Evolutionary conservation across 2,888 invertebrate species (phyloP), one percentile per base, ranked within the genome.

Genomic region (Caradrina kadenii): DNA sequence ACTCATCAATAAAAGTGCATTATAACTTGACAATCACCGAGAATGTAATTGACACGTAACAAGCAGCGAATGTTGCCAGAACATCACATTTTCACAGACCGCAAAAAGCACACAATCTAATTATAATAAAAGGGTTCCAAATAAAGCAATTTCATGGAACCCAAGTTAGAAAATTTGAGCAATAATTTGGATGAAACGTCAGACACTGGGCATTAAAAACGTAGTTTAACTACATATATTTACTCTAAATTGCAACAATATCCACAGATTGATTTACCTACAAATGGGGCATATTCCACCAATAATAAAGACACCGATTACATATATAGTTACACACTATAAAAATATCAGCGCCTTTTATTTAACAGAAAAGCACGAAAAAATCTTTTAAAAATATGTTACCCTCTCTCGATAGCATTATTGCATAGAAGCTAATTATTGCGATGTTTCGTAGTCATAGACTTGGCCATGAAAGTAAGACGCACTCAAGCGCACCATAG

Each of bases 31-130:
- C 55, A 70, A 63, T 64, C 62, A 52, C 67, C 53, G 21, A 67
- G 59, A 68, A 31, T 65, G 61, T 73, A 82, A 83, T 80, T 82
- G 82, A 80, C 84, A 73, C 56, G 49, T 66, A 70, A 66, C 60
- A 81, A 73, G 64, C 61, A 61, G 62, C 26, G 54, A 53, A 66
- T 75, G 69, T 71, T 77, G 42, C 49, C 53, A 75, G 64, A 65
- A 66, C 74, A 69, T 69, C 45, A 68, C 63, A 75, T 58, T 62
- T 65, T 26, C 35, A 59, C 52, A 79, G 35, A 74, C 66, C 58
- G 78, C 87, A 87, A 86, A 86, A 87, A 88, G 87, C 86, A 88
- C 86, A 86, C 86, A 73, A 75, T 85, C 81, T 77, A 69, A 84
- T 65, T 79, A 74, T 50, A 35, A 35, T 35, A 73, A 63, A 59